These are phyloP conservation scores for Serrognathus titanus DNA, from an alignment of 2,888 invertebrate species.

Conservation along the genomic window DNA sequence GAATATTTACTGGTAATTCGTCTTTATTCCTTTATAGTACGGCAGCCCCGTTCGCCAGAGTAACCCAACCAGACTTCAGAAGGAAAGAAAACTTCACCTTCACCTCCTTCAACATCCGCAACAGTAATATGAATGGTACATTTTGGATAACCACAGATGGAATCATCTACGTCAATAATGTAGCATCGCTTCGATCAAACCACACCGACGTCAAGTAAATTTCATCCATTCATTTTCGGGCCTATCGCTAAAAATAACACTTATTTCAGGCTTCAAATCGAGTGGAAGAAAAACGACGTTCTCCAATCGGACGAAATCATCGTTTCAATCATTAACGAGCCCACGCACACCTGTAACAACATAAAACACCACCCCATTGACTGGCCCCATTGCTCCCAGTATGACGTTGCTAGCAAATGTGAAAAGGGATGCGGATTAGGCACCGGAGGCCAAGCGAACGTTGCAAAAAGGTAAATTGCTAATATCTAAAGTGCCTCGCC, in stretches of 20 bases:
- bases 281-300: constrained; percentile 41
- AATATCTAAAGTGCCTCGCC: no score
- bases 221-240: background rate
- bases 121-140: constrained; percentile 11
- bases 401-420: constrained; percentile 52
- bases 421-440: constrained; percentile 54
- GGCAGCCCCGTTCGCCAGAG: constrained; percentile 49
- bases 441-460: constrained; percentile 47
- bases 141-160: constrained; percentile 52
- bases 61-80: constrained; percentile 48
- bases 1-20: background rate
- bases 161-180: constrained; percentile 56
- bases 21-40: constrained; percentile 40
- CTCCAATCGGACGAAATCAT: constrained; percentile 35
- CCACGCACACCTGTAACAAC: constrained; percentile 33
- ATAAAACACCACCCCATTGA: constrained; percentile 32
- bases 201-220: constrained; percentile 46
- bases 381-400: constrained; percentile 52
- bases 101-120: constrained; percentile 27
- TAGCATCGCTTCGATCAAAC: constrained; percentile 46
- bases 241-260: background rate
- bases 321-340: constrained; percentile 41
- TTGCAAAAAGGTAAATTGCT: constrained; percentile 27
- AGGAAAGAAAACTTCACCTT: constrained; percentile 25
- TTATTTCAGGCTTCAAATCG: constrained; percentile 44